A percentile compares a stretch with the other conserved stretches of the same genome.
phyloP scores from a whole-genome alignment of 2,113 vertebrate genomes.

The Catharus fuscescens region DNA sequence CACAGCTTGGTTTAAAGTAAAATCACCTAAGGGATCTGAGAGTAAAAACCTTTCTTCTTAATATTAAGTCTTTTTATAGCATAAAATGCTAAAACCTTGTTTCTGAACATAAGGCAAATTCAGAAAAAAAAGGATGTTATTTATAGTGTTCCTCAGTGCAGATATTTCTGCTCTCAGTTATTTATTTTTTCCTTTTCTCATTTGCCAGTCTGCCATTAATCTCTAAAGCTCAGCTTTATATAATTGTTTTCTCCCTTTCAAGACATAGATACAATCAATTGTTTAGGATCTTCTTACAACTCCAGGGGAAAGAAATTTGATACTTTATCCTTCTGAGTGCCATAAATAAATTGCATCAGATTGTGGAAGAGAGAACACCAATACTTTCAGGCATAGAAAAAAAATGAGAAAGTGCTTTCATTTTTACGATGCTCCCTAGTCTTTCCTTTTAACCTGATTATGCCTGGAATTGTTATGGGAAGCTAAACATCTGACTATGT shows the following conservation, averaged over 20 bases:
- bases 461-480: not conserved
- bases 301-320: not conserved
- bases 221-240: not conserved
- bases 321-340: not conserved
- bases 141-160: not conserved
- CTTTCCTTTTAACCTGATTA: not conserved
- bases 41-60: constrained; percentile 30
- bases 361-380: not conserved
- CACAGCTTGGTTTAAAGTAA: constrained; percentile 19
- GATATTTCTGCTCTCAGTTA: not conserved
- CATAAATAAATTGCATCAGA: constrained; percentile 10
- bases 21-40: constrained; percentile 5
- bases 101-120: not conserved
- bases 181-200: not conserved
- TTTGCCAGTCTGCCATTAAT: not conserved
- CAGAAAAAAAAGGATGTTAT: not conserved
- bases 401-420: not conserved
- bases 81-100: not conserved
- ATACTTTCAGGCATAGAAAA: not conserved
- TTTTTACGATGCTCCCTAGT: not conserved
- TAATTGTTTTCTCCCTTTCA: not conserved
- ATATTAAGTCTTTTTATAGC: constrained; percentile 3
- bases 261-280: not conserved
- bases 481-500: not conserved
- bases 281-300: not conserved